phyloP scores from a whole-genome alignment of 2,888 invertebrate species.

The Loripinus fragilis region DNA sequence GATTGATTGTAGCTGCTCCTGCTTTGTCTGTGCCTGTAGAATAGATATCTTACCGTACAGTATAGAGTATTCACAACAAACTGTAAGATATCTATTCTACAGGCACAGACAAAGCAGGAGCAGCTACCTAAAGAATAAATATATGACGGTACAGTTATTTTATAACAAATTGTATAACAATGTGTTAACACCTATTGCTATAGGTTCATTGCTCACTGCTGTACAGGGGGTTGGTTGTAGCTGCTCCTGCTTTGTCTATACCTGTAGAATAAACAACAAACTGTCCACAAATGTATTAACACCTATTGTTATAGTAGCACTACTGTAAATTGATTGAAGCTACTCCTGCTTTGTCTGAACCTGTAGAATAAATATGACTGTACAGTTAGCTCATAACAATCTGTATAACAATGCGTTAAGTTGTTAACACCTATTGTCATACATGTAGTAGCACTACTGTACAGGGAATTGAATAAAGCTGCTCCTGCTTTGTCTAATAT shows the following conservation, averaged over 20 bases:
- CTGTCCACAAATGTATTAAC: slow-evolving; percentile 81
- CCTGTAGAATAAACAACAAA: slow-evolving; percentile 76
- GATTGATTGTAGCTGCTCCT: slow-evolving; percentile 77
- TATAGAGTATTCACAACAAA: slow-evolving; percentile 66
- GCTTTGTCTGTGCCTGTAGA: too few species aligned
- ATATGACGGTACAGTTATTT: too few species aligned
- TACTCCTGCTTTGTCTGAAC: slow-evolving; percentile 75
- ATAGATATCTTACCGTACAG: too few species aligned
- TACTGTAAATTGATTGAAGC: slow-evolving; percentile 72
- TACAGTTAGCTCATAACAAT: too few species aligned
- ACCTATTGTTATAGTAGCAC: slow-evolving; percentile 77
- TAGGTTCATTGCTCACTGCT: slow-evolving; percentile 76
- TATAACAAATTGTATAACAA: slow-evolving; percentile 78
- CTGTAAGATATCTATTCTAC: too few species aligned
- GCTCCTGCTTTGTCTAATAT: slow-evolving; percentile 77
- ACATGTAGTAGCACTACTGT: too few species aligned
- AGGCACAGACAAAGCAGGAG: too few species aligned
- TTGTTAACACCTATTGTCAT: too few species aligned
- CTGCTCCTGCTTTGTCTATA: slow-evolving; percentile 76
- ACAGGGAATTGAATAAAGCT: slow-evolving; percentile 74
- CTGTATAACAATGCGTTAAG: too few species aligned
- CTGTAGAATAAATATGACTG: slow-evolving; percentile 66
- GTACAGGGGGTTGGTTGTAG: slow-evolving; percentile 70
- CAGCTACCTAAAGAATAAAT: too few species aligned
- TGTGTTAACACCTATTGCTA: slow-evolving; percentile 81